phyloP scores from a whole-genome alignment of 2,113 vertebrate species.

The Caranx melampygus region DNA sequence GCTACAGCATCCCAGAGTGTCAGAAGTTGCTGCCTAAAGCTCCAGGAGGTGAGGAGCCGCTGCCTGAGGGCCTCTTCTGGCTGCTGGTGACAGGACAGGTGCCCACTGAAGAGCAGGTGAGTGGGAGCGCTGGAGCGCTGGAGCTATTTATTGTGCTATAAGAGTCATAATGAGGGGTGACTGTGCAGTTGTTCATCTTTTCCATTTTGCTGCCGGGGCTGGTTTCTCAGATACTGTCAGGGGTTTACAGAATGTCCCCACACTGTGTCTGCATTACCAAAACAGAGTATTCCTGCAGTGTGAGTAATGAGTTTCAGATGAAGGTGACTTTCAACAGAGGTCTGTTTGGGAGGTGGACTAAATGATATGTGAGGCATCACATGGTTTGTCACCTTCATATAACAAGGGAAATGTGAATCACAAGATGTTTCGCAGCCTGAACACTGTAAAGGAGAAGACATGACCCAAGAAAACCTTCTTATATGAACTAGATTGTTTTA shows the following conservation, averaged over 20 bases:
- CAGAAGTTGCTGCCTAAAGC: slow-evolving; percentile 94
- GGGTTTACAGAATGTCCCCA: not conserved
- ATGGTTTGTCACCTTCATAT: not conserved
- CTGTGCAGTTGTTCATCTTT: not conserved
- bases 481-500: not conserved
- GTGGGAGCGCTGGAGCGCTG: not conserved
- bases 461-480: not conserved
- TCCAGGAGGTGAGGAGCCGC: slow-evolving; percentile 91
- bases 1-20: slow-evolving; percentile 97
- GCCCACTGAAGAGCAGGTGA: slow-evolving; percentile 94
- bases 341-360: not conserved
- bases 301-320: not conserved
- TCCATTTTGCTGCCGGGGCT: not conserved
- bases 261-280: not conserved
- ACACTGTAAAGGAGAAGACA: not conserved
- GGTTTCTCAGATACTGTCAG: not conserved
- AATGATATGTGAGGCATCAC: not conserved
- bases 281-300: not conserved
- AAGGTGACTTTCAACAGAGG: not conserved
- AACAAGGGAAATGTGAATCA: not conserved
- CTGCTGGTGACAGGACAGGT: slow-evolving; percentile 93
- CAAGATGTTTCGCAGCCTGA: not conserved
- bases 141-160: not conserved
- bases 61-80: slow-evolving; percentile 98
- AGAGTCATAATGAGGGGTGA: not conserved